phyloP scores from a whole-genome alignment of 1,140 invertebrate species.

The Macrocentrus cingulum region DNA sequence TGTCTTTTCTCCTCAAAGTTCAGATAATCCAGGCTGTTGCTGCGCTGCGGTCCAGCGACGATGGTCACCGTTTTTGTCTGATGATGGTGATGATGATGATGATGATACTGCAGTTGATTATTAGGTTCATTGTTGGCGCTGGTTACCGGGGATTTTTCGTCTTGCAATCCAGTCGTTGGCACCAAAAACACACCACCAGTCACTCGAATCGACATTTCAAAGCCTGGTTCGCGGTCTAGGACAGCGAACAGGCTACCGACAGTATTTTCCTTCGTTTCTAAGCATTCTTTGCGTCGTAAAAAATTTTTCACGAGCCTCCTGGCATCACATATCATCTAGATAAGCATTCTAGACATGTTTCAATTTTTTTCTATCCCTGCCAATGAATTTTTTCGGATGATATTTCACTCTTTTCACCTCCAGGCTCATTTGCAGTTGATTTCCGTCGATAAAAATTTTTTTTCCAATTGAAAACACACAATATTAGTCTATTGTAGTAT shows the following conservation, averaged over 20 bases:
- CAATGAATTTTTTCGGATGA: too few relatives aligned
- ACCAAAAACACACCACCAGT: constrained; percentile 55
- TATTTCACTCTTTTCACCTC: too few relatives aligned
- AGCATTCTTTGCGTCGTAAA: background rate
- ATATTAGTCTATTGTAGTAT: too few relatives aligned
- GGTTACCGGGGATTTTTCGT: constrained; percentile 40
- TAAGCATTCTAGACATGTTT: too few relatives aligned
- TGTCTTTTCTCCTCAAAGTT: constrained; percentile 89
- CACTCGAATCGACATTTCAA: constrained; percentile 54
- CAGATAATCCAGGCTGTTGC: constrained; percentile 83
- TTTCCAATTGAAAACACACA: too few relatives aligned
- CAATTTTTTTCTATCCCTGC: too few relatives aligned
- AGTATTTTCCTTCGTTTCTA: background rate
- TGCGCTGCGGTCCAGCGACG: constrained; percentile 68
- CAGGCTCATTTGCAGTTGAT: too few relatives aligned
- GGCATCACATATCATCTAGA: too few relatives aligned
- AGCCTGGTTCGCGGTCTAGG: background rate
- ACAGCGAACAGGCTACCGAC: background rate
- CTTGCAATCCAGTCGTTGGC: constrained; percentile 38
- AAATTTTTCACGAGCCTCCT: too few relatives aligned
- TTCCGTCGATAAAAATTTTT: too few relatives aligned
- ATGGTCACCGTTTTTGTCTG: constrained; percentile 65
- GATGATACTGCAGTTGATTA: constrained; percentile 46
- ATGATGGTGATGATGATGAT: constrained; percentile 47
- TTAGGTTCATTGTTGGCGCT: constrained; percentile 22